Conservation (phyloP, 1,140 invertebrate genomes). For the Leptinotarsa defecta region DNA sequence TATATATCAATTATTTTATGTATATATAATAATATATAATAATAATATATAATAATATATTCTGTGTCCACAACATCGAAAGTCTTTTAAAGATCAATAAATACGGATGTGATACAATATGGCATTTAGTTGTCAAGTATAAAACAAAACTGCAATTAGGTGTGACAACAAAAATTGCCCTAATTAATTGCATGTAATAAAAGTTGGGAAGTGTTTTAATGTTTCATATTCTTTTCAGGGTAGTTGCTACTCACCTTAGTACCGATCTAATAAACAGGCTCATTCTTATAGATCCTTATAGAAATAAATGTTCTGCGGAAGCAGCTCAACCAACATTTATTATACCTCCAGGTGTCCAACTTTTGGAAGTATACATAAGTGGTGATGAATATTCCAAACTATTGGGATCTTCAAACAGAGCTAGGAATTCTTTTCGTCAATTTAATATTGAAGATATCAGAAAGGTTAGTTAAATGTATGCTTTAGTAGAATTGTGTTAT, state of each 20-base stretch:
- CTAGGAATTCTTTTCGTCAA: constrained; percentile 39
- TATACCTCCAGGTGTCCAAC: constrained; percentile 75
- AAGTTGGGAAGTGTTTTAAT: no score
- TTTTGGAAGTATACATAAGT: constrained; percentile 76
- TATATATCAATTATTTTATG: no score
- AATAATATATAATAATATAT: no score
- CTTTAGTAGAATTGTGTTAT: background rate
- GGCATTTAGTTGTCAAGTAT: no score
- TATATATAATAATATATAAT: no score
- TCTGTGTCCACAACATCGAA: no score
- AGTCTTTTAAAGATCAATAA: no score
- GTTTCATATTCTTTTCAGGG: constrained; percentile 60
- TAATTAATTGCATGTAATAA: no score
- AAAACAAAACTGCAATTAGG: no score
- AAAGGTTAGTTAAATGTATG: constrained; percentile 36
- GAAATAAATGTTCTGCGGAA: constrained; percentile 78
- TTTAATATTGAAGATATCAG: constrained; percentile 42
- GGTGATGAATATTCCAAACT: constrained; percentile 65
- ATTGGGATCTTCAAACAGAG: constrained; percentile 53
- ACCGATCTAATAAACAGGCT: constrained; percentile 75
- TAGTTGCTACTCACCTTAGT: constrained; percentile 77
- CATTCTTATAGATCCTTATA: constrained; percentile 78
- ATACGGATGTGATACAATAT: no score
- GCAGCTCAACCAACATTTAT: constrained; percentile 66
- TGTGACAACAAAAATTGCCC: no score